A percentile compares a stretch with the other conserved stretches of the same genome.
Conservation (phyloP, 2,797 vertebrate genomes). For the Rhinichthys osculus region DNA sequence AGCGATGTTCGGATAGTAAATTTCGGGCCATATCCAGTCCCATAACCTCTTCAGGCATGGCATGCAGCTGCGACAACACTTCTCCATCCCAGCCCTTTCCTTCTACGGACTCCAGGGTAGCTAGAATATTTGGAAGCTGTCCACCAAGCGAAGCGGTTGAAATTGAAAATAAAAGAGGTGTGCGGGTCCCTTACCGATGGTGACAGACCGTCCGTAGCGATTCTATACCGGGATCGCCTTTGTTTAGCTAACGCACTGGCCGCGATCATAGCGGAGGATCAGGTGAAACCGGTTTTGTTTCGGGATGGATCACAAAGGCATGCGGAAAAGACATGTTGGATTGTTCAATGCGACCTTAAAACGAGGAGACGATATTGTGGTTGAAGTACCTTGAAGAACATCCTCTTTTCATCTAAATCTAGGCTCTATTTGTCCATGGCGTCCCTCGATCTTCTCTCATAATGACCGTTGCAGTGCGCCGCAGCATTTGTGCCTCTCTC, state of each 20-base stretch:
- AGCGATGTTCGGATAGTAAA: constrained; percentile 65
- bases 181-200: constrained; percentile 44
- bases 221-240: constrained; percentile 33
- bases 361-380: neutral
- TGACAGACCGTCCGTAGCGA: constrained; percentile 22
- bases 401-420: constrained; percentile 16
- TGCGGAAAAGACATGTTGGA: constrained; percentile 73
- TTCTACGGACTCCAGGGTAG: constrained; percentile 43
- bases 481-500: constrained; percentile 12
- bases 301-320: constrained; percentile 68
- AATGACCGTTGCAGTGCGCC: constrained; percentile 13
- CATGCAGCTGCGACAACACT: constrained; percentile 84
- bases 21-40: constrained; percentile 86
- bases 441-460: neutral
- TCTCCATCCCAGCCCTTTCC: constrained; percentile 81
- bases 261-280: constrained; percentile 68
- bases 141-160: constrained; percentile 35
- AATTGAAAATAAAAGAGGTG: neutral
- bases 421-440: neutral
- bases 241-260: constrained; percentile 62
- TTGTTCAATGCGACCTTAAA: constrained; percentile 5
- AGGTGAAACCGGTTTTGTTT: constrained; percentile 79
- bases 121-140: constrained; percentile 34
- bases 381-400: constrained; percentile 14
- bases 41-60: constrained; percentile 84